Evolutionary conservation across 2,888 invertebrate genomes (phyloP).

Genomic region (Sicus ferrugineus): DNA sequence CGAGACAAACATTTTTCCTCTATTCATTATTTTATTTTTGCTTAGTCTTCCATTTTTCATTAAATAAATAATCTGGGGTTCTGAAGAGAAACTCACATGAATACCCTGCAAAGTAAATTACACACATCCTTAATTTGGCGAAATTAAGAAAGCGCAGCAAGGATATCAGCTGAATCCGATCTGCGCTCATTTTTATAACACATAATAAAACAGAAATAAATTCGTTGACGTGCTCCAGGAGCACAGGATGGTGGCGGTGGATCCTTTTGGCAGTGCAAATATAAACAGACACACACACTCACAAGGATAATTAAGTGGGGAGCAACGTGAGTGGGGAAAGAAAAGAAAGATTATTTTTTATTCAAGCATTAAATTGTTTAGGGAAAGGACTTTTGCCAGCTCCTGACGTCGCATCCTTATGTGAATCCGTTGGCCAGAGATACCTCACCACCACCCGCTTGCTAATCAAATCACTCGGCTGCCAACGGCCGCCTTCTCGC

Average conservation of each 20-base stretch:
- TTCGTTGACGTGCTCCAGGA: conserved; percentile 26
- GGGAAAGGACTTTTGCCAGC: too few species aligned
- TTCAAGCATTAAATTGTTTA: conserved; percentile 64
- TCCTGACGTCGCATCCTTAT: conserved; percentile 37
- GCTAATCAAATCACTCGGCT: conserved; percentile 58
- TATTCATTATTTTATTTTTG: too few species aligned
- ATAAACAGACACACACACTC: neutral
- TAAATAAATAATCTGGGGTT: conserved; percentile 53
- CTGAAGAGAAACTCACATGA: too few species aligned
- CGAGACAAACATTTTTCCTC: too few species aligned
- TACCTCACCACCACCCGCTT: conserved; percentile 41
- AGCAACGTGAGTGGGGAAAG: neutral
- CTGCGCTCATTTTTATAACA: conserved; percentile 37
- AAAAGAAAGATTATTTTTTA: conserved; percentile 56
- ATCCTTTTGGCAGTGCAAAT: neutral
- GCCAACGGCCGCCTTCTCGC: conserved; percentile 40
- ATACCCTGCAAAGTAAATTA: neutral
- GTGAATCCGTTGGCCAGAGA: conserved; percentile 7
- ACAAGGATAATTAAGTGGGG: neutral
- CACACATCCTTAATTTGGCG: conserved; percentile 21
- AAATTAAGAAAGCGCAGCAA: conserved; percentile 26
- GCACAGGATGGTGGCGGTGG: neutral
- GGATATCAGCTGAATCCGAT: conserved; percentile 30
- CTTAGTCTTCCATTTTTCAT: neutral
- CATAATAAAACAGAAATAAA: conserved; percentile 41